Evolutionary conservation across 2,113 vertebrate genomes (phyloP).

Genomic region (Cervus canadensis): DNA sequence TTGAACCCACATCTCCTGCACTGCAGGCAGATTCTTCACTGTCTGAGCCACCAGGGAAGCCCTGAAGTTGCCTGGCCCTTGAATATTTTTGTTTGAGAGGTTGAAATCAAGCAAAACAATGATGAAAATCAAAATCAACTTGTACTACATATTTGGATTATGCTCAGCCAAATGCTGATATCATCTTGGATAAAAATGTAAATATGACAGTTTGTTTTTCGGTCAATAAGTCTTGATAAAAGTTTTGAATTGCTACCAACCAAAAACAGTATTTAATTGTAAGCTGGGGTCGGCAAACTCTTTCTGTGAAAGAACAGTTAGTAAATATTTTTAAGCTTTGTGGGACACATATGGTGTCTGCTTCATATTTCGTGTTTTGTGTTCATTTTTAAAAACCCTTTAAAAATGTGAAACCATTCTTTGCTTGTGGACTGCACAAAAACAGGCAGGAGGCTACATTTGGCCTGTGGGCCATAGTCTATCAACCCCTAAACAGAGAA

Average conservation of each 20-base stretch:
- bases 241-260: slow-evolving; percentile 63
- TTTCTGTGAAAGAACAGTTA: slow-evolving; percentile 28
- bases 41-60: not conserved
- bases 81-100: slow-evolving; percentile 68
- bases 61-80: slow-evolving; percentile 29
- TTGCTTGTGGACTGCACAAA: not conserved
- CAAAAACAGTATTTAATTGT: slow-evolving; percentile 49
- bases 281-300: slow-evolving; percentile 25
- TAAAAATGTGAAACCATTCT: not conserved
- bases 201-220: slow-evolving; percentile 69
- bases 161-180: slow-evolving; percentile 71
- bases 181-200: slow-evolving; percentile 77
- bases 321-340: slow-evolving; percentile 44
- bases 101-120: slow-evolving; percentile 67
- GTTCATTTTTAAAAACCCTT: slow-evolving; percentile 20
- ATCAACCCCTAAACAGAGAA: not conserved
- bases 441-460: not conserved
- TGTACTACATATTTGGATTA: slow-evolving; percentile 58
- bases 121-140: slow-evolving; percentile 71
- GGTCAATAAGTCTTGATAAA: slow-evolving; percentile 65
- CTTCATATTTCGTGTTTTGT: not conserved
- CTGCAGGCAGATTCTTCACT: not conserved
- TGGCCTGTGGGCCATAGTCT: not conserved
- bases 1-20: rapidly evolving
- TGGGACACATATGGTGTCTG: not conserved